Conservation (phyloP, 1,140 invertebrate species). For the Lepeophtheirus salmonis region DNA sequence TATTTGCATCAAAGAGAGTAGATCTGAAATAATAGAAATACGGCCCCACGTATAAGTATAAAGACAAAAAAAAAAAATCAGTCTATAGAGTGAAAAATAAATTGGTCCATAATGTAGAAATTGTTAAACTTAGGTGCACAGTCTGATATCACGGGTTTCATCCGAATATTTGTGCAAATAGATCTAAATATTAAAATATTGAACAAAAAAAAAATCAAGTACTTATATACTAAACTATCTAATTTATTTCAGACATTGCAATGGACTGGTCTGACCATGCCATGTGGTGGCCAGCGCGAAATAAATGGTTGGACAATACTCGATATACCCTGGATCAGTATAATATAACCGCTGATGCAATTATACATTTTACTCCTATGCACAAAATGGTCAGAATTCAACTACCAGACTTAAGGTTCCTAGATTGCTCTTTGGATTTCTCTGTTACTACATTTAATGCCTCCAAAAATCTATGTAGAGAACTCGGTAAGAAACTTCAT, state of each 20-base stretch:
- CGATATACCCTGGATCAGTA: conserved; percentile 90
- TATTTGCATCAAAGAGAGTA: too few species aligned
- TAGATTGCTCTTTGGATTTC: conserved; percentile 86
- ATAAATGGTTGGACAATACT: conserved; percentile 81
- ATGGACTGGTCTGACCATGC: conserved; percentile 96
- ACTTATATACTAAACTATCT: too few species aligned
- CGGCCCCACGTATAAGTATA: too few species aligned
- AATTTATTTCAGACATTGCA: conserved; percentile 16
- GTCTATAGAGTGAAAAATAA: too few species aligned
- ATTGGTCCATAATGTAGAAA: too few species aligned
- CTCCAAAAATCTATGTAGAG: conserved; percentile 83
- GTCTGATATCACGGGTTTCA: too few species aligned
- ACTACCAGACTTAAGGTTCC: conserved; percentile 79
- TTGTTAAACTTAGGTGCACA: too few species aligned
- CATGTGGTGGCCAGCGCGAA: conserved; percentile 91
- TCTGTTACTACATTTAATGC: conserved; percentile 88
- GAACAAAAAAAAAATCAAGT: too few species aligned
- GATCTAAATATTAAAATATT: too few species aligned
- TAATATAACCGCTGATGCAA: conserved; percentile 83
- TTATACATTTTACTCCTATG: conserved; percentile 96
- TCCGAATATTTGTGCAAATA: too few species aligned
- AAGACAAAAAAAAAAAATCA: too few species aligned
- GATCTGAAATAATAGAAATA: too few species aligned
- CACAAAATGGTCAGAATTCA: conserved; percentile 77
- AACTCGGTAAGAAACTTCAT: conserved; percentile 42